A percentile compares a stretch with the other conserved stretches of the same genome.
Conservation (phyloP, 1,140 invertebrate genomes). For the Drosophila kanapiae region DNA sequence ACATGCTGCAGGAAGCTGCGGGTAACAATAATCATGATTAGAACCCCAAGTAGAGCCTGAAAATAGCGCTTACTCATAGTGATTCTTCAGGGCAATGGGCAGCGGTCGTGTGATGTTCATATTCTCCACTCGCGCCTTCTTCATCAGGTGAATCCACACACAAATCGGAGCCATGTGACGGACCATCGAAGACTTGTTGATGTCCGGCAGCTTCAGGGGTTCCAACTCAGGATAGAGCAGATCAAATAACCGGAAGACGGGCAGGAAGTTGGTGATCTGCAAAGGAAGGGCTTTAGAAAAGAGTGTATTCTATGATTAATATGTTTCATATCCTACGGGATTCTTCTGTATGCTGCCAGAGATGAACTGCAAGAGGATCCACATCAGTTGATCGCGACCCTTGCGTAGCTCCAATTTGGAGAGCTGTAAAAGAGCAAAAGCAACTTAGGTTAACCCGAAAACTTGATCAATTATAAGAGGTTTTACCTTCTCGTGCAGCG, state of each 20-base stretch:
- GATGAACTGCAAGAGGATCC: conserved; percentile 98
- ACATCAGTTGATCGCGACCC: conserved; percentile 98
- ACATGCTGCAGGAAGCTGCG: conserved; percentile 93
- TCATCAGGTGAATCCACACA: conserved; percentile 98
- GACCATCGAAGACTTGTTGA: conserved; percentile 93
- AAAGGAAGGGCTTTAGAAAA: conserved; percentile 28
- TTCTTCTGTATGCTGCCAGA: conserved; percentile 98
- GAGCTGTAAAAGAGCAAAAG: conserved; percentile 86
- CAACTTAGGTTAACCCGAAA: conserved; percentile 31
- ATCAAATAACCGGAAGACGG: conserved; percentile 96
- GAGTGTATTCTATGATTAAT: not conserved
- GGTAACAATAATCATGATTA: not conserved
- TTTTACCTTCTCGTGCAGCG: conserved; percentile 93
- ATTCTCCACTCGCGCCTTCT: conserved; percentile 95
- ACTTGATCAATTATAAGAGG: too few relatives aligned
- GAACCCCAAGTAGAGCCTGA: too few relatives aligned
- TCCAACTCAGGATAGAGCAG: conserved; percentile 96
- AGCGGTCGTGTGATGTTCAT: conserved; percentile 92
- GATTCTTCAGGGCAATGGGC: conserved; percentile 93
- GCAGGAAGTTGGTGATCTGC: conserved; percentile 94
- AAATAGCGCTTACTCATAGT: conserved; percentile 90
- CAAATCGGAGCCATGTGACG: conserved; percentile 96
- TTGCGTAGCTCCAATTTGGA: conserved; percentile 93
- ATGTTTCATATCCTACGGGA: conserved; percentile 87
- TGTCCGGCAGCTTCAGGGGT: conserved; percentile 95